A percentile compares a stretch with the other conserved stretches of the same genome.
Conservation (phyloP, 2,797 vertebrate genomes). For the Furcifer pardalis region DNA sequence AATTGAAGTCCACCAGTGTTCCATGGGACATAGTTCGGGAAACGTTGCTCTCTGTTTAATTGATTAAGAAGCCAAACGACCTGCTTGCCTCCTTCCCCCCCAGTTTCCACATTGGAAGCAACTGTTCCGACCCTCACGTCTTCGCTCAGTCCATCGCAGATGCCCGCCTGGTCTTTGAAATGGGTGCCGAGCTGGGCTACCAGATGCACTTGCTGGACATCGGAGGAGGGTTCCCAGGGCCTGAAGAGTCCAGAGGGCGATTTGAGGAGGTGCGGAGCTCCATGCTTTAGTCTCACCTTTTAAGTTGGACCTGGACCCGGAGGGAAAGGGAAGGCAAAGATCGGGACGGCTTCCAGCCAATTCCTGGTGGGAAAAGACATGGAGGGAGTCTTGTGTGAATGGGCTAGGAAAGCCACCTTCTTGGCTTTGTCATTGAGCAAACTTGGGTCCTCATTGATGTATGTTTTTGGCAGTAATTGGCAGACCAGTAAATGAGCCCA, state of each 20-base stretch:
- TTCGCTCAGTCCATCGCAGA: slow-evolving; percentile 74
- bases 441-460: too few relatives aligned
- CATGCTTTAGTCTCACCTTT: rapidly evolving
- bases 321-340: rapidly evolving
- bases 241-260: slow-evolving; percentile 60
- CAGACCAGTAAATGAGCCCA: too few relatives aligned
- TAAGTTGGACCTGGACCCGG: too few relatives aligned
- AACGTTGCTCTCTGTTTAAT: too few relatives aligned
- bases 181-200: slow-evolving; percentile 76
- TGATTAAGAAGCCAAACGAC: background rate
- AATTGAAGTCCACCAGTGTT: too few relatives aligned
- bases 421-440: too few relatives aligned
- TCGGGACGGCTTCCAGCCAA: too few relatives aligned
- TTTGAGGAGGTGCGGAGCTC: slow-evolving; percentile 76
- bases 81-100: slow-evolving; percentile 34
- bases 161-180: slow-evolving; percentile 77
- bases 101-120: slow-evolving; percentile 80
- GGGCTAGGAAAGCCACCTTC: too few relatives aligned
- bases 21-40: too few relatives aligned
- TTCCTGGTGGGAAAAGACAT: too few relatives aligned
- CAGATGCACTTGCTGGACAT: slow-evolving; percentile 80
- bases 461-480: too few relatives aligned
- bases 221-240: slow-evolving; percentile 77
- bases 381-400: too few relatives aligned
- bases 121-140: slow-evolving; percentile 63